phyloP scores from a whole-genome alignment of 2,797 vertebrate genomes.

The Halcyon badia region DNA sequence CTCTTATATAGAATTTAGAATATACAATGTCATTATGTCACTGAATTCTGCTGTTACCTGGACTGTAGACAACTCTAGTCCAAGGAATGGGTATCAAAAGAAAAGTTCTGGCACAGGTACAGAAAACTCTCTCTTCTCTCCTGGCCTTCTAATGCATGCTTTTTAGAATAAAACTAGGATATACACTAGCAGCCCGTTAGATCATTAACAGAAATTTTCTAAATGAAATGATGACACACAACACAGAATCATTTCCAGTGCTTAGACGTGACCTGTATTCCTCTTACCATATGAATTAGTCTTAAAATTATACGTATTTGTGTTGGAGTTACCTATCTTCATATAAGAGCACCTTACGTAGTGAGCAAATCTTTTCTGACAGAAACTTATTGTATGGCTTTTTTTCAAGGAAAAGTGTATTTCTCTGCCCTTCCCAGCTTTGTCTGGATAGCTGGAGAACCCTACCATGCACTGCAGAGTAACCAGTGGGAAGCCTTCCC shows the following conservation, averaged over 20 bases:
- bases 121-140: background rate
- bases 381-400: background rate
- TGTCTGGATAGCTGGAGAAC: background rate
- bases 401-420: background rate
- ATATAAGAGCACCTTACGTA: background rate
- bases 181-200: background rate
- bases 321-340: background rate
- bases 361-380: background rate
- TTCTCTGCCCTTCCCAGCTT: background rate
- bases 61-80: background rate
- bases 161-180: background rate
- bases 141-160: background rate
- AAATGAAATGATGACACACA: background rate
- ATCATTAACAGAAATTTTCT: background rate
- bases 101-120: background rate
- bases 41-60: background rate
- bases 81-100: background rate
- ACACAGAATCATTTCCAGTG: background rate
- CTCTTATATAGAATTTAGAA: background rate
- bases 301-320: background rate
- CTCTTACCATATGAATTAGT: background rate
- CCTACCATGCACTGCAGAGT: background rate
- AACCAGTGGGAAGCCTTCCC: background rate
- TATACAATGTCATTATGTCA: background rate
- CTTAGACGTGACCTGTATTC: background rate